Evolutionary conservation across 2,888 invertebrate genomes (phyloP).

Genomic region (Nemotelus pantherinus): DNA sequence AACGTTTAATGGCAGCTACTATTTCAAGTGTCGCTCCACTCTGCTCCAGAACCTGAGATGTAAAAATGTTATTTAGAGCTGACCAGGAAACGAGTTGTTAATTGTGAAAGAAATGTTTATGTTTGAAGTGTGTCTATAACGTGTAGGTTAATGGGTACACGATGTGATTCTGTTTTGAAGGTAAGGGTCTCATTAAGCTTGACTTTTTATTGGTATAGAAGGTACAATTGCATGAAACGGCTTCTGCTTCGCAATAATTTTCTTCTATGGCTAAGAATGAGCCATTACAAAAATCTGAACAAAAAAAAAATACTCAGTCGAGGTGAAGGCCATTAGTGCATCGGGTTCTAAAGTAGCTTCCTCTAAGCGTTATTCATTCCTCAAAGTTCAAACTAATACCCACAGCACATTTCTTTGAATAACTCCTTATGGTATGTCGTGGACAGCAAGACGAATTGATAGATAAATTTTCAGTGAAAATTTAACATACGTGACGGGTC

Average conservation of each 20-base stretch:
- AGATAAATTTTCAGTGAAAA: conserved; percentile 22
- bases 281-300: too few species aligned
- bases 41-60: background rate
- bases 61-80: background rate
- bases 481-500: background rate
- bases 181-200: too few species aligned
- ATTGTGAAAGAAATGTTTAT: background rate
- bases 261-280: too few species aligned
- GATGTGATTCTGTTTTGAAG: background rate
- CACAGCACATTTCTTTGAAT: too few species aligned
- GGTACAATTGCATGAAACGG: too few species aligned
- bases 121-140: background rate
- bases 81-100: background rate
- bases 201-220: too few species aligned
- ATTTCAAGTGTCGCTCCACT: conserved; percentile 8
- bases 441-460: background rate
- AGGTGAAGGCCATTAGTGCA: too few species aligned
- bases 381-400: background rate
- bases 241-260: too few species aligned
- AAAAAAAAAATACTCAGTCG: too few species aligned
- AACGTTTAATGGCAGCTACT: conserved; percentile 37
- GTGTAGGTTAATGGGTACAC: background rate
- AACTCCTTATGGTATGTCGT: background rate
- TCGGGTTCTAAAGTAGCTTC: background rate
- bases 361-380: background rate